phyloP scores from a whole-genome alignment of 1,140 invertebrate species.

The Goniozus legneri region DNA sequence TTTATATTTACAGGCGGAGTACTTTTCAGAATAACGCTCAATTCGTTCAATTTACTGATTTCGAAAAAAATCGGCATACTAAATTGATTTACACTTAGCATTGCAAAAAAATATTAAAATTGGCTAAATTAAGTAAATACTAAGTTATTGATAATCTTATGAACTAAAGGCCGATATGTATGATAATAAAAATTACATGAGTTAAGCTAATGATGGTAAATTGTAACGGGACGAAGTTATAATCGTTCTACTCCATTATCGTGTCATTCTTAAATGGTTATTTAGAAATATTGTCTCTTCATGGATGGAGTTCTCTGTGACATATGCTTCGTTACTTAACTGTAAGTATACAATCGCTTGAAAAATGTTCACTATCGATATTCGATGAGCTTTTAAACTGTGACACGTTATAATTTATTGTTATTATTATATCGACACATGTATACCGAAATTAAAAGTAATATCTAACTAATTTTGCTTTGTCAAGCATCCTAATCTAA shows the following conservation, averaged over 20 bases:
- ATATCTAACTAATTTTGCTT: too few species aligned
- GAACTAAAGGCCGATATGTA: constrained; percentile 3
- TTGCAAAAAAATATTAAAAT: background rate
- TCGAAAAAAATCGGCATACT: background rate
- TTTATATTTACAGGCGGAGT: constrained; percentile 20
- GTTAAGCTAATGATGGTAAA: too few species aligned
- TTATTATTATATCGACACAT: constrained; percentile 1
- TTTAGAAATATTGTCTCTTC: constrained; percentile 8
- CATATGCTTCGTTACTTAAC: too few species aligned
- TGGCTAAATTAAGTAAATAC: constrained; percentile 8
- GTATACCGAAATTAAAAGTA: background rate
- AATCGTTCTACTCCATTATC: constrained; percentile 7
- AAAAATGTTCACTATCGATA: too few species aligned
- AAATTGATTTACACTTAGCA: background rate
- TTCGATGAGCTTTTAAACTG: too few species aligned
- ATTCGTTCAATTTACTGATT: constrained; percentile 10
- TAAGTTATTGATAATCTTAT: background rate
- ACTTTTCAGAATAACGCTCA: constrained; percentile 1
- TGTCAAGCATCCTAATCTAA: too few species aligned
- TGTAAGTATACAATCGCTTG: too few species aligned
- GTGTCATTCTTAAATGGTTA: constrained; percentile 6
- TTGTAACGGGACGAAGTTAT: too few species aligned
- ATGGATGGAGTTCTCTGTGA: constrained; percentile 3
- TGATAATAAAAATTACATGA: constrained; percentile 14
- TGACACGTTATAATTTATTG: background rate